A percentile compares a stretch with the other conserved stretches of the same genome.
Conservation (phyloP, 2,888 invertebrate genomes). For the Protodeltote pygarga region DNA sequence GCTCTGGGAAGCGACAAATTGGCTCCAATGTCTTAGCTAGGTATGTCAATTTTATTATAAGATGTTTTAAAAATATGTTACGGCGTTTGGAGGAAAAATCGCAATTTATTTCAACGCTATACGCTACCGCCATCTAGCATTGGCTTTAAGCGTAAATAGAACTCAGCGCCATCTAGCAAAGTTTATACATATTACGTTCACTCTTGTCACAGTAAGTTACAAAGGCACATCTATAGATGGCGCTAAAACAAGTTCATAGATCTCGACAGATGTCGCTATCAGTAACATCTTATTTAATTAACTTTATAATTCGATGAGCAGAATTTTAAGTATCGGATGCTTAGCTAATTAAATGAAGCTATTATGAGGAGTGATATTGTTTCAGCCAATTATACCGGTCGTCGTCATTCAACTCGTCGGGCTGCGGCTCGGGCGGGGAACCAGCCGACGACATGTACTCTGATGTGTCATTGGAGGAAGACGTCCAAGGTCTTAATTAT, state of each 20-base stretch:
- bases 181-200: constrained; percentile 9
- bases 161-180: constrained; percentile 64
- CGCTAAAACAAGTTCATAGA: constrained; percentile 35
- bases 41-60: constrained; percentile 72
- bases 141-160: not conserved
- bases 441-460: constrained; percentile 98
- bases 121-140: constrained; percentile 14
- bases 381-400: constrained; percentile 96
- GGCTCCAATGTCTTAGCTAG: constrained; percentile 96
- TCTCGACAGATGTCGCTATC: constrained; percentile 55
- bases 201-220: constrained; percentile 3
- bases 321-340: constrained; percentile 24
- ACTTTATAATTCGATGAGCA: constrained; percentile 14
- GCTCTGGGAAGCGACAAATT: constrained; percentile 93
- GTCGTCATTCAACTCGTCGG: constrained; percentile 97
- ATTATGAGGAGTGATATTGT: constrained; percentile 54
- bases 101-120: not conserved
- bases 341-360: constrained; percentile 23
- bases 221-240: constrained; percentile 52
- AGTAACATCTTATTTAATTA: constrained; percentile 1
- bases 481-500: constrained; percentile 97
- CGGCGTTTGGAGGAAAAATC: too few species aligned
- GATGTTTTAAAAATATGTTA: not conserved
- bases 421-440: constrained; percentile 96
- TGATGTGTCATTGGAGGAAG: constrained; percentile 96